Evolutionary conservation across 2,888 invertebrate species (phyloP), one percentile per base, ranked within the genome.

Genomic region (Galeopsomyia nigrocyanea): DNA sequence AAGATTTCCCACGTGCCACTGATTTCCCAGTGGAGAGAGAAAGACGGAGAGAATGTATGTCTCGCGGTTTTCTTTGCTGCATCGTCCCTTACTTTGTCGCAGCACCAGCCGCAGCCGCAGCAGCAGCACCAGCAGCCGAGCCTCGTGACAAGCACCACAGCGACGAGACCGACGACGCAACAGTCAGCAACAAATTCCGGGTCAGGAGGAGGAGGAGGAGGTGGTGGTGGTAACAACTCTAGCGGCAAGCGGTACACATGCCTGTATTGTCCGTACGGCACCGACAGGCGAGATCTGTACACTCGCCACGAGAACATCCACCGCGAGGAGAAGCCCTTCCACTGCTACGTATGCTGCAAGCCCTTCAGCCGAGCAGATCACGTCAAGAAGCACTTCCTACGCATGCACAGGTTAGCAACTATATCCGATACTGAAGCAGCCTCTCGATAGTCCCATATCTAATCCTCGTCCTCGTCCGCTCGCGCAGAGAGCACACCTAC

Each of bases 291-390:
- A 76, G 97, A 97, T 87, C 89, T 97, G 57, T 96, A 94, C 87
- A 95, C 95, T 53, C 91, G 96, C 49, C 96, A 97, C 87, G 96
- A 96, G 87, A 96, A 96, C 86, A 97, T 96, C 77, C 97, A 97
- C 84, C 91, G 95, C 79, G 95, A 95, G 84, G 96, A 96, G 84
- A 96, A 97, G 84, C 96, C 96, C 7, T 97, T 96, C 85, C 95
- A 96, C 84, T 97, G 96, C 87, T 96, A 96, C 85, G 92, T 96
- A 47, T 96, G 96, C 84, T 92, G 93, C 84, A 96, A 96, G 87
- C 95, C 96, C 86, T 97, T 97, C 88, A 97, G 96, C 87, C 90
- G 96, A 65, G 96, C 96, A 51, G 96, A 97, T 87, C 96, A 97
- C 85, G 96, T 97, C 58, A 97, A 97, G 87, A 97, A 97, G 83